Percentiles rank a stretch among this genome's conserved stretches.
phyloP scores from a whole-genome alignment of 1,140 invertebrate species.

The Aplysia californica region DNA sequence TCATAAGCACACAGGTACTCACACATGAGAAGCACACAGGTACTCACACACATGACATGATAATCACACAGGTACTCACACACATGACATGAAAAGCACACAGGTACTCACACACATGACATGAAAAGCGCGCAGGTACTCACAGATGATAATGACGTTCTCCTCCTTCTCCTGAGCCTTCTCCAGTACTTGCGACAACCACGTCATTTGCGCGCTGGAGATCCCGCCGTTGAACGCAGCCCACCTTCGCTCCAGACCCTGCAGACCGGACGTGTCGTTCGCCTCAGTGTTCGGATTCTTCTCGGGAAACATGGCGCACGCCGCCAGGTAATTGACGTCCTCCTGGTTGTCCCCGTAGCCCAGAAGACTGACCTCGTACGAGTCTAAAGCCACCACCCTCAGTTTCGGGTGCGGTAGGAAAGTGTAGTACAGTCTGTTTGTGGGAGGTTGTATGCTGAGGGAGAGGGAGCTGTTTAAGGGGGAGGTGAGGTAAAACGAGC shows the following conservation, averaged over 20 bases:
- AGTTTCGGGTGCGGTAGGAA: constrained; percentile 46
- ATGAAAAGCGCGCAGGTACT: no score
- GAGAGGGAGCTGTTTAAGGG: constrained; percentile 29
- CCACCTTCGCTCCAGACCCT: constrained; percentile 51
- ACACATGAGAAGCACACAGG: no score
- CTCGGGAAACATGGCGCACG: constrained; percentile 16
- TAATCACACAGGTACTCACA: no score
- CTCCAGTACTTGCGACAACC: constrained; percentile 54
- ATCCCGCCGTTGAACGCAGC: constrained; percentile 64
- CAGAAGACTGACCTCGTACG: constrained; percentile 62
- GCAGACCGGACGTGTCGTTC: constrained; percentile 54
- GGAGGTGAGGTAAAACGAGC: constrained; percentile 43
- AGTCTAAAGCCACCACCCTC: constrained; percentile 61
- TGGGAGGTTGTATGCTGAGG: constrained; percentile 10
- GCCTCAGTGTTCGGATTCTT: constrained; percentile 58
- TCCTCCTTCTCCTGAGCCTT: constrained; percentile 46
- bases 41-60: no score
- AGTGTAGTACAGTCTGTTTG: constrained; percentile 55
- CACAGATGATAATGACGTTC: constrained; percentile 53
- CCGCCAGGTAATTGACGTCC: constrained; percentile 40
- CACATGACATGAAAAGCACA: no score
- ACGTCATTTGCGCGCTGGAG: constrained; percentile 55
- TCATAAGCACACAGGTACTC: no score
- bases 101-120: no score
- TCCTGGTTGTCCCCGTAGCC: constrained; percentile 43